Conservation (phyloP, 2,888 invertebrate species). For the Ecdyonurus torrentis region DNA sequence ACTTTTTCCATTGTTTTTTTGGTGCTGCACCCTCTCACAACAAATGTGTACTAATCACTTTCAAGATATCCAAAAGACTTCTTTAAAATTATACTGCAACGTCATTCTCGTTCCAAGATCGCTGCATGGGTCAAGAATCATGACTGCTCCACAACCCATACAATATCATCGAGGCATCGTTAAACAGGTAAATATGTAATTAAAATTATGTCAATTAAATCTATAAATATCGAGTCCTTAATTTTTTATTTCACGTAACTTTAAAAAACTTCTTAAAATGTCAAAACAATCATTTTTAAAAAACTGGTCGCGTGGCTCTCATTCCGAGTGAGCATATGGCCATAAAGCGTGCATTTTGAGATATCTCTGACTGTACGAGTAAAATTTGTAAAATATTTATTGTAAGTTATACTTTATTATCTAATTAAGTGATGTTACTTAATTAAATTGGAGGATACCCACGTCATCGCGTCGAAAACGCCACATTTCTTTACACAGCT, state of each 20-base stretch:
- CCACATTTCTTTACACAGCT: background rate
- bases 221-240: too few relatives aligned
- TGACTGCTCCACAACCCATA: slow-evolving; percentile 28
- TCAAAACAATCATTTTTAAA: too few relatives aligned
- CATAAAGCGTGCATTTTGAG: background rate
- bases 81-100: background rate
- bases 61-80: background rate
- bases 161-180: slow-evolving; percentile 36
- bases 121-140: slow-evolving; percentile 16
- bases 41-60: too few relatives aligned
- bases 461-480: background rate
- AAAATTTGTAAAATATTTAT: too few relatives aligned
- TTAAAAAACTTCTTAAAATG: slow-evolving; percentile 2
- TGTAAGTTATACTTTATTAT: too few relatives aligned
- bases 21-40: too few relatives aligned
- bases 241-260: too few relatives aligned
- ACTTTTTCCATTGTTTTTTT: too few relatives aligned
- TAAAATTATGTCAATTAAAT: too few relatives aligned
- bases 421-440: too few relatives aligned
- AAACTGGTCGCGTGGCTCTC: background rate
- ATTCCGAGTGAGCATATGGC: background rate
- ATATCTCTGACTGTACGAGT: background rate
- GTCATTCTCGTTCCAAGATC: slow-evolving; percentile 12
- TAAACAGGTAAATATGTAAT: slow-evolving; percentile 40
- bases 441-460: background rate